Percentiles rank a stretch among this genome's conserved stretches.
Conservation (phyloP, 2,888 invertebrate species). For the Lucinisca nassula region DNA sequence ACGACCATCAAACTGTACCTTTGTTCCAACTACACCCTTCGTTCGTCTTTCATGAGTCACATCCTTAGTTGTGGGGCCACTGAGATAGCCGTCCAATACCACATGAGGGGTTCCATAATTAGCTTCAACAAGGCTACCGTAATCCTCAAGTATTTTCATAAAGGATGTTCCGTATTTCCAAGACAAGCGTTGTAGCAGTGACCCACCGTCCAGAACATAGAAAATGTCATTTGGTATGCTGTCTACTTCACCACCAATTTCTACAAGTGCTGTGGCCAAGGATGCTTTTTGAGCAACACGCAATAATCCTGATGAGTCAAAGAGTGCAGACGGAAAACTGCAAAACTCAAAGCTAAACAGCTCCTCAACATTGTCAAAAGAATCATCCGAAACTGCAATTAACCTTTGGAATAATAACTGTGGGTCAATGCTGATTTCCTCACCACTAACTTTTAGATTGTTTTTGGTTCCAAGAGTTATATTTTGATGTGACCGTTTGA, state of each 20-base stretch:
- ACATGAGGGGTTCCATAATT: constrained; percentile 47
- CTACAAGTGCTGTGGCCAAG: background rate
- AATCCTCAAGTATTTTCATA: constrained; percentile 54
- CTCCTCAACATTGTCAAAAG: background rate
- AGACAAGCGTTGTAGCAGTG: constrained; percentile 66
- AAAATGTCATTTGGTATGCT: background rate
- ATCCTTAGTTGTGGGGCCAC: constrained; percentile 73
- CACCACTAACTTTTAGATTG: background rate
- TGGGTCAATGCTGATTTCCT: background rate
- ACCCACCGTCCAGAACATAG: constrained; percentile 71
- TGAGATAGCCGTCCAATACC: constrained; percentile 76
- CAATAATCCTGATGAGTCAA: background rate
- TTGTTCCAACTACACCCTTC: constrained; percentile 45
- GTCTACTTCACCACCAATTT: background rate
- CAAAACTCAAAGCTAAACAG: background rate
- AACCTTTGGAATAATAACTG: background rate
- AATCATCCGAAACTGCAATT: background rate
- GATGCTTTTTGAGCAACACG: background rate
- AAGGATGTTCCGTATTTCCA: constrained; percentile 65
- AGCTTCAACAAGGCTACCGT: constrained; percentile 51
- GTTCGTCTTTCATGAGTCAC: constrained; percentile 65
- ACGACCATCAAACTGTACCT: constrained; percentile 57
- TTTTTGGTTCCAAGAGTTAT: background rate
- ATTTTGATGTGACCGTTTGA: background rate
- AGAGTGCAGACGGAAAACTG: background rate